Evolutionary conservation across 2,113 vertebrate genomes (phyloP), one percentile per base, ranked within the genome.

Genomic region (Neolamprologus hecqui): DNA sequence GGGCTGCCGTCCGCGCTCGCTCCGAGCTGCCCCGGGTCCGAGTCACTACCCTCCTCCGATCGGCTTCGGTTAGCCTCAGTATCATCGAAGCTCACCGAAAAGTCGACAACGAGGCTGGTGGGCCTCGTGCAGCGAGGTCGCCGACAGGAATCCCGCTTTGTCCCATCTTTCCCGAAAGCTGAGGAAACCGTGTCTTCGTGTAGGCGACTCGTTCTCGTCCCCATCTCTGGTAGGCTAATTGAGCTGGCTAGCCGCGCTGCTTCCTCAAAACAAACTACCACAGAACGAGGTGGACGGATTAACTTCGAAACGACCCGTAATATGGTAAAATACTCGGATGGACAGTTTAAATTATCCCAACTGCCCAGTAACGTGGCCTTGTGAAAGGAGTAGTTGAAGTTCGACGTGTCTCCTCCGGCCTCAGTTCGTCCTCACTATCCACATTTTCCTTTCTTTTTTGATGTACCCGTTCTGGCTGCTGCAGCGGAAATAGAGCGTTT

Each of bases 31-130:
- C 96, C 96, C 53, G 92, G 85, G 81, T 97, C 96, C 49, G 96
- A 96, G 75, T 97, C 96, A 87, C 96, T 97, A 54, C 96, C 96
- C 21, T 97, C 96, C 82, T 97, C 96, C 17, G 96, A 96, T 5
- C 96, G 95, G 86, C 96, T 97, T 28, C 79, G 94, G 84, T 93
- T 96, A 47, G 94, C 85, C 91, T 97, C 96, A 7, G 96, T 94
- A 60, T 97, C 95, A 40, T 97, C 96, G 75, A 97, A 97, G 89
- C 96, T 97, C 15, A 93, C 94, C 2, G 96, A 96, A 91, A 97
- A 96, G 85, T 96, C 96, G 12, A 97, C 95, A 90, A 95, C 87
- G 37, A 97, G 96, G 40, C 96, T 97, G 49, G 95, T 95, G 60
- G 96, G 96, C 92, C 96, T 95, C 80, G 93, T 8, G 14, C 93